Evolutionary conservation across 2,888 invertebrate genomes (phyloP).

Genomic region (Amphipoea lucens): DNA sequence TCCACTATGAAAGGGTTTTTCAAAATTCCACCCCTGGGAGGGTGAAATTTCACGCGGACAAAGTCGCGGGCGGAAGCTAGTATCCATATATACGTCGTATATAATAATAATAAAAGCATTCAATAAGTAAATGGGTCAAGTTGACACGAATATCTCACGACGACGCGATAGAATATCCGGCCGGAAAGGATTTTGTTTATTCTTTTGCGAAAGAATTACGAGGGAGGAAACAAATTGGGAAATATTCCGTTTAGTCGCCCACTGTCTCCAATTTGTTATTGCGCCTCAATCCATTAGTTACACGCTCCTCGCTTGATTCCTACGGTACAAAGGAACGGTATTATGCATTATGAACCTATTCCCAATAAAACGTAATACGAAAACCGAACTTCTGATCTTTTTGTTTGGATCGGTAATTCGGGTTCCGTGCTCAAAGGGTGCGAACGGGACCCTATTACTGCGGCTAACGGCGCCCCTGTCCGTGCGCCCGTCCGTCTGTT

Average conservation of each 20-base stretch:
- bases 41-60: no score
- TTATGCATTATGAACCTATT: conserved; percentile 49
- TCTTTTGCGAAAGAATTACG: conserved; percentile 72
- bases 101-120: conserved; percentile 45
- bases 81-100: not conserved
- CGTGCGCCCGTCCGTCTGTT: not conserved
- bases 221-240: conserved; percentile 75
- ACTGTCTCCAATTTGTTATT: conserved; percentile 78
- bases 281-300: conserved; percentile 77
- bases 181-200: conserved; percentile 73
- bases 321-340: conserved; percentile 51
- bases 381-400: conserved; percentile 28
- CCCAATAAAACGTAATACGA: conserved; percentile 43
- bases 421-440: not conserved
- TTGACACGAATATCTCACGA: conserved; percentile 67
- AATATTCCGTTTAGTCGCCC: conserved; percentile 76
- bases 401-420: conserved; percentile 10
- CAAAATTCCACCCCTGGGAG: no score
- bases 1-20: no score
- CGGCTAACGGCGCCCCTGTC: not conserved
- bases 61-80: no score
- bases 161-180: conserved; percentile 66
- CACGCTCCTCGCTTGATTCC: conserved; percentile 68
- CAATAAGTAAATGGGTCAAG: conserved; percentile 69
- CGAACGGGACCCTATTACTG: not conserved